Base-by-base conservation (phyloP, 2,113 vertebrate species). In the Xyliphius kryptos region DNA sequence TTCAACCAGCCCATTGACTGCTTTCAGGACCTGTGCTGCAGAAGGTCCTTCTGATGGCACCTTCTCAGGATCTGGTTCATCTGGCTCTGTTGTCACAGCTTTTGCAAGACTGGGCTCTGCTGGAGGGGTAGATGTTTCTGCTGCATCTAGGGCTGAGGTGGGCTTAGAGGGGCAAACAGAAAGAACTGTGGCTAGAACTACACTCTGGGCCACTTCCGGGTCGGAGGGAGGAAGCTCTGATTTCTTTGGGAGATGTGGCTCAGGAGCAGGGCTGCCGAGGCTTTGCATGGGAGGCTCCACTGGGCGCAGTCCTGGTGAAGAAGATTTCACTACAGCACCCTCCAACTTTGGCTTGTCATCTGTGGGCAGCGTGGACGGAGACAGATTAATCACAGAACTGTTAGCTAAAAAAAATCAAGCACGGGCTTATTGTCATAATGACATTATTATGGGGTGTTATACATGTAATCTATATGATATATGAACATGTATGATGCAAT, bases 311-410 rank as follows among this genome's bases (percentile, higher is more conserved):
- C 79, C 88, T 69, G 96, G 88, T 52, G 92, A 92, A 81, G 92
- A 77, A 78, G 91, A 83, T 87, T 91, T 97, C 84, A 88, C 89
- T 73, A 88, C 85, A 76, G 70, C 56, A 68, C 89, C 78, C 63
- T 97, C 94, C 76, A 82, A 79, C 87, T 92, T 94, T 82, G 90
- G 88, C 84, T 90, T 90, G 78, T 92, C 91, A 83, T 93, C 95
- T 98, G 66, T 11, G 61, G 61, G 41, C 13, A 76, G 19, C 19
- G 74, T 3, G 19, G 16, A 51, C 10, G 49, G 9, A 43, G 26
- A n/a, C n/a, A n/a, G n/a, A n/a, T n/a, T n/a, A n/a, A n/a, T n/a
- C n/a, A n/a, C n/a, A 61, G n/a, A n/a, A n/a, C n/a, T n/a, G n/a
- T n/a, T n/a, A n/a, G n/a, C n/a, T n/a, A n/a, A n/a, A n/a, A n/a